Conservation (phyloP, 2,888 invertebrate genomes). For the Plebejus melissa region DNA sequence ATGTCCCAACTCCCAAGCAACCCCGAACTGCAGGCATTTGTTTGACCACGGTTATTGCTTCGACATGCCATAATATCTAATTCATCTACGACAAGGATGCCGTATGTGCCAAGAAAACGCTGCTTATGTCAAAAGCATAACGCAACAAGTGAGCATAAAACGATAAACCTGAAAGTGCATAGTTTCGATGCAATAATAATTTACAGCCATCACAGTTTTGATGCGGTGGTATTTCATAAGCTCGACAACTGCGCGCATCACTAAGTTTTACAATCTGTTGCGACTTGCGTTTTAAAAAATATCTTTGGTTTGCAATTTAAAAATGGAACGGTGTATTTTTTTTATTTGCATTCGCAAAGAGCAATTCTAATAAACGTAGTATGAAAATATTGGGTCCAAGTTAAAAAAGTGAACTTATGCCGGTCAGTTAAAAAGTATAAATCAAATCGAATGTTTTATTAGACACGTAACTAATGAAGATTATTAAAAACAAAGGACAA, state of each 20-base stretch:
- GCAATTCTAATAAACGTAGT: not conserved
- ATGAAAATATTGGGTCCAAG: not conserved
- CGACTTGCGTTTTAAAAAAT: not conserved
- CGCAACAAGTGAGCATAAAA: conserved; percentile 70
- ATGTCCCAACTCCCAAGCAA: too few species aligned
- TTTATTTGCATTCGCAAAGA: not conserved
- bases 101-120: not conserved
- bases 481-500: conserved; percentile 16
- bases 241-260: conserved; percentile 10
- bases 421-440: not conserved
- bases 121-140: conserved; percentile 51
- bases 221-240: conserved; percentile 1
- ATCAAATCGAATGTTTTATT: conserved; percentile 16
- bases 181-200: conserved; percentile 3
- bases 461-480: conserved; percentile 22
- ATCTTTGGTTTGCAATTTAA: not conserved
- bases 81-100: not conserved
- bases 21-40: not conserved
- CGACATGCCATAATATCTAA: not conserved
- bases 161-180: conserved; percentile 54
- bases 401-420: not conserved
- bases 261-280: conserved; percentile 5
- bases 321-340: not conserved
- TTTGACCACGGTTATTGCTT: not conserved
- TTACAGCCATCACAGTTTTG: conserved; percentile 7